These are phyloP conservation scores for Chromobotia macracanthus DNA, from an alignment of 2,797 vertebrate genomes.

Conservation along the genomic window DNA sequence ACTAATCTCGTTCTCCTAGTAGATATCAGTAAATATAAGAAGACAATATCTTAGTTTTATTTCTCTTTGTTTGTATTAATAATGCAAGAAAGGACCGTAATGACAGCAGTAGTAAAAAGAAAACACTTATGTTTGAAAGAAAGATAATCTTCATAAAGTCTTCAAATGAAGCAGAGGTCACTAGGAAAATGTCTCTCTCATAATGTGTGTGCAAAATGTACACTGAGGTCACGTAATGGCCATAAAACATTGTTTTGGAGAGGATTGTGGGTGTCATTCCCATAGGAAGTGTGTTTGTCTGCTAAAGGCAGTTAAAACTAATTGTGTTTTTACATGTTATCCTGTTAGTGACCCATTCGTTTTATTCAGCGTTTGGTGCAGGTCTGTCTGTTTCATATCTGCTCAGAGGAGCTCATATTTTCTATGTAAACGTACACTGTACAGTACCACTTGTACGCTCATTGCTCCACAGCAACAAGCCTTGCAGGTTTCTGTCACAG, in stretches of 20 bases:
- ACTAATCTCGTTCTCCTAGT: too few relatives aligned
- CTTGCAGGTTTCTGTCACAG: constrained; percentile 42
- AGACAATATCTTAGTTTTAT: not conserved
- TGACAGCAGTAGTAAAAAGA: not conserved
- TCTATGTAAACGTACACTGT: not conserved
- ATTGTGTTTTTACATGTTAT: not conserved
- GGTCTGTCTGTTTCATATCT: constrained; percentile 22
- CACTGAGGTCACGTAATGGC: not conserved
- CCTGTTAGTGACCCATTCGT: not conserved
- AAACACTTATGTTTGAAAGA: not conserved
- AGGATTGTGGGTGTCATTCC: not conserved
- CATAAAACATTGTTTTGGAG: constrained; percentile 11
- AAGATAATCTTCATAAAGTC: not conserved
- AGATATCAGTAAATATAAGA: too few relatives aligned
- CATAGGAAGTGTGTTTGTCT: not conserved
- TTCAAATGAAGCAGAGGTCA: too few relatives aligned
- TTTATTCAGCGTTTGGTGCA: not conserved
- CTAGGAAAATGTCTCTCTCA: not conserved
- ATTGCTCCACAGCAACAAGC: constrained; percentile 31
- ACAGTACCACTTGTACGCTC: not conserved
- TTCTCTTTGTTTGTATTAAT: not conserved
- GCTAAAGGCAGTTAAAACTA: not conserved
- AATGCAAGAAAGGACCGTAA: not conserved
- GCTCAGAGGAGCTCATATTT: constrained; percentile 13
- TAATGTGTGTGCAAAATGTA: not conserved